A percentile compares a stretch with the other conserved stretches of the same genome.
Evolutionary conservation across 1,140 invertebrate genomes (phyloP).

Genomic region (Hestina assimilis): DNA sequence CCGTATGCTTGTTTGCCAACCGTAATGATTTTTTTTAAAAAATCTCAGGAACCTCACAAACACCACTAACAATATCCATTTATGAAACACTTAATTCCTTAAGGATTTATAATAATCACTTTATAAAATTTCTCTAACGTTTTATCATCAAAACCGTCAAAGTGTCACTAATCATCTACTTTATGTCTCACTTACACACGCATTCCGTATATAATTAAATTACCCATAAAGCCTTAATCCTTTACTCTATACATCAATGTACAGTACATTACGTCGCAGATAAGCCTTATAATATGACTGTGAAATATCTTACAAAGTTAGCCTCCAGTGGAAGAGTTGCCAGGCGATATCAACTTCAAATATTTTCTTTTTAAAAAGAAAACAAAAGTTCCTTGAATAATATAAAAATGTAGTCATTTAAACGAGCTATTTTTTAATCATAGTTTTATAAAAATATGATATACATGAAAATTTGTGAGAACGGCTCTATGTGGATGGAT

Average conservation of each 20-base stretch:
- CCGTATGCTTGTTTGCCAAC: too few relatives aligned
- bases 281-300: slow-evolving; percentile 6
- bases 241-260: slow-evolving; percentile 10
- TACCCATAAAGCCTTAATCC: slow-evolving; percentile 15
- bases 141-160: slow-evolving; percentile 8
- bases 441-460: too few relatives aligned
- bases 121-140: not conserved
- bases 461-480: too few relatives aligned
- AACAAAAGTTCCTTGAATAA: too few relatives aligned
- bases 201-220: slow-evolving; percentile 9
- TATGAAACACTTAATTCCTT: not conserved
- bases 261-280: slow-evolving; percentile 3
- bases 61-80: too few relatives aligned
- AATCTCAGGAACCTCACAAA: too few relatives aligned
- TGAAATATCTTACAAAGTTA: not conserved
- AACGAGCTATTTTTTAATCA: too few relatives aligned
- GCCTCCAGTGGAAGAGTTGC: not conserved
- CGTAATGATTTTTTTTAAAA: too few relatives aligned
- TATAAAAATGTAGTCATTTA: too few relatives aligned
- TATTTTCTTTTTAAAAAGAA: too few relatives aligned
- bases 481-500: too few relatives aligned
- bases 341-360: not conserved
- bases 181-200: slow-evolving; percentile 6
- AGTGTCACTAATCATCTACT: slow-evolving; percentile 9
- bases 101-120: not conserved